Base-by-base conservation (phyloP, 2,888 invertebrate genomes). In the Erpobdella octoculata region DNA sequence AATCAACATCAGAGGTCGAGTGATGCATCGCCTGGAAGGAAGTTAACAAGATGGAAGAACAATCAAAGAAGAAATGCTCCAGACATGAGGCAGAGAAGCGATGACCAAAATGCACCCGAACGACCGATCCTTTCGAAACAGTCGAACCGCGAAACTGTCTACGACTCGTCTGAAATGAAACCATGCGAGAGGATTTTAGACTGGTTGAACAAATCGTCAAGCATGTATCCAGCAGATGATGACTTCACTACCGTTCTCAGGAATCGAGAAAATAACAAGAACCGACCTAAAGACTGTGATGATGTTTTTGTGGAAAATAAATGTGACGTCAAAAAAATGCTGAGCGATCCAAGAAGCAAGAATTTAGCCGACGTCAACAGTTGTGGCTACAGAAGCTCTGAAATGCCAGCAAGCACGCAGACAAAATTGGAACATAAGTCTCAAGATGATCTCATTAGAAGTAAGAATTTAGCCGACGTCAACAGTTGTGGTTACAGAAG, bases 11-110 rank as follows among this genome's bases (percentile, higher is more conserved):
- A 46, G n/a, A 67, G 67, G 31, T 31, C 1, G n/a, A 67, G 41
- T 21, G 18, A 41, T 41, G 31, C 31, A 33, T 67, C 67, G 5
- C 67, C 67, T 21, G 67, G 67, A n/a, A 37, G 46, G 1, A 67
- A 67, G 33, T 37, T 67, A 21, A 67, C 67, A n/a, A 37, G 67
- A 25, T 67, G 67, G 67, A 67, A 37, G 46, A 67, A 67, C 46
- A 67, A 67, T n/a, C 67, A 67, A 33, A 21, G 67, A 21, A 9
- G 67, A 41, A 37, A 38, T 31, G 38, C 38, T 38, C 67, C 67
- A 4, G 53, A 53, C 21, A 53, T 9, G 53, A 2, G 21, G 28
- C 28, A 25, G 21, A 9, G 21, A 28, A 53, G 53, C 28, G n/a
- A n/a, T n/a, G n/a, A n/a, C n/a, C n/a, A n/a, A n/a, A n/a, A n/a